Conservation (phyloP, 2,888 invertebrate genomes). For the Hyposoter didymator region DNA sequence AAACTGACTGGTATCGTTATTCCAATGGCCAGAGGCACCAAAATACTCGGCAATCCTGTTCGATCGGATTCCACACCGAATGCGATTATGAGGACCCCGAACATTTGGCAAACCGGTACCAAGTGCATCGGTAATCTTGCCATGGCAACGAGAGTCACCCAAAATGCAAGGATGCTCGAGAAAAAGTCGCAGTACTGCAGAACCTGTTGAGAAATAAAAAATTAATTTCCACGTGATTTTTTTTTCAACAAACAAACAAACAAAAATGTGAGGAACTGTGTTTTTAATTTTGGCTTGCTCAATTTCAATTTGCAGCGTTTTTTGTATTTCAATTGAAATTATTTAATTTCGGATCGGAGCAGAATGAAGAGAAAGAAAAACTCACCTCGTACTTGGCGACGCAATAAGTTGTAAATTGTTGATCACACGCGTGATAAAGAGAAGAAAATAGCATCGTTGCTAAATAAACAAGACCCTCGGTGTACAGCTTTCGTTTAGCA, state of each 20-base stretch:
- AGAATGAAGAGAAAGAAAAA: not conserved
- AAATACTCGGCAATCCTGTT: slow-evolving; percentile 85
- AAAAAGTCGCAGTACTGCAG: slow-evolving; percentile 87
- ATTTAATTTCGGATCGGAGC: not conserved
- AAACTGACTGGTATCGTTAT: slow-evolving; percentile 77
- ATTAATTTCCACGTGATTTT: not conserved
- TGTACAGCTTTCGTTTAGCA: slow-evolving; percentile 84
- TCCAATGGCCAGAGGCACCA: slow-evolving; percentile 84
- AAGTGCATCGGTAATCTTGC: slow-evolving; percentile 83
- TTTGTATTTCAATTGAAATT: no score
- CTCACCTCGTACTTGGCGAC: slow-evolving; percentile 83
- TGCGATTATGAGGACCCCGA: slow-evolving; percentile 85
- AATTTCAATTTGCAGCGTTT: no score
- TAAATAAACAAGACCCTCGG: slow-evolving; percentile 86
- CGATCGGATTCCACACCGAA: slow-evolving; percentile 85
- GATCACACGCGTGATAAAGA: slow-evolving; percentile 88
- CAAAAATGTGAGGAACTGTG: not conserved
- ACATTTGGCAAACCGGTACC: slow-evolving; percentile 85
- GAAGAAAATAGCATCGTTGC: slow-evolving; percentile 87
- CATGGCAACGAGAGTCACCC: slow-evolving; percentile 86
- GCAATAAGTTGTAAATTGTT: slow-evolving; percentile 84
- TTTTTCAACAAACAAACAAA: no score
- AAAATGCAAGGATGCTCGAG: slow-evolving; percentile 86
- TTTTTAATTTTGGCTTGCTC: not conserved
- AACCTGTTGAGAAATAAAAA: slow-evolving; percentile 80